Evolutionary conservation across 2,888 invertebrate genomes (phyloP), one percentile per base, ranked within the genome.

Genomic region (Agriopis marginaria): DNA sequence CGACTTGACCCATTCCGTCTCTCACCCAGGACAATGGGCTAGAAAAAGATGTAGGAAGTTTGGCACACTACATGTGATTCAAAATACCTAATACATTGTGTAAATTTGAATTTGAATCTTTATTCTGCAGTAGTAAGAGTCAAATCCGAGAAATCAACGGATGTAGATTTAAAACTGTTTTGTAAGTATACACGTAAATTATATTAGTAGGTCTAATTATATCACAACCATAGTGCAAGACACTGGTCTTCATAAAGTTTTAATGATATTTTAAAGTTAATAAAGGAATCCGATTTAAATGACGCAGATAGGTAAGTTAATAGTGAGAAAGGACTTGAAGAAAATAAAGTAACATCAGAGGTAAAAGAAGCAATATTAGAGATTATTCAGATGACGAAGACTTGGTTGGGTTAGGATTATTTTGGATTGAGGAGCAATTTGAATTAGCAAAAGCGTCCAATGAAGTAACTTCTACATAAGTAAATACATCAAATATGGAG

Each of bases 391-490:
- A 80, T 82, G 85, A 86, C 83, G 84, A 86, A 84, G 86, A 86
- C 83, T 81, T 68, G 56, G 67, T 56, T 54, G 72, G 63, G 64
- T 67, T 65, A 56, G 77, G 77, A 45, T 74, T 71, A 68, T 66
- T 70, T 67, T 62, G 80, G 82, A 82, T 54, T 66, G 77, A 80
- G 80, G 67, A 79, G 68, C 79, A 76, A 77, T 10, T 51, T 70
- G 63, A 78, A 77, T 78, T 80, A 79, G 81, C 77, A 79, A 77
- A 87, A 85, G 86, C 84, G 84, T 80, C 75, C 75, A 81, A 85
- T 81, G 79, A 84, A 80, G 73, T 74, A 78, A 79, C 81, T 66
- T 75, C 77, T 80, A 82, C 75, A 74, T 51, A 61, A 53, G 61
- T 61, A 61, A 62, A 51, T 75, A 81, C 77, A 79, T 82, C 71